A percentile compares a stretch with the other conserved stretches of the same genome.
Evolutionary conservation across 2,113 vertebrate genomes (phyloP).

Genomic region (Panthera leo): DNA sequence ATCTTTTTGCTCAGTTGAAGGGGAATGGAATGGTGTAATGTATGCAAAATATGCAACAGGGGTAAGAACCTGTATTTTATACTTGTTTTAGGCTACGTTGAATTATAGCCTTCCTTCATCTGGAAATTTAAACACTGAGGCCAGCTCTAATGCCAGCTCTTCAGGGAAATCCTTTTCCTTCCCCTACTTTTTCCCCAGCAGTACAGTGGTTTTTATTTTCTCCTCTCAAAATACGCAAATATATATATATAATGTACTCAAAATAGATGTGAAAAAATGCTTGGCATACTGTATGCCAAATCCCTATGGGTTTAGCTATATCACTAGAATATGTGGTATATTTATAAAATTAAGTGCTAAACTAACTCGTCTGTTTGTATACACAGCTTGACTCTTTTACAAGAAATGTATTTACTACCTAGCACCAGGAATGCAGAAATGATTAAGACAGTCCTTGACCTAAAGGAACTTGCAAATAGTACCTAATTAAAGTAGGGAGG

Average conservation of each 20-base stretch:
- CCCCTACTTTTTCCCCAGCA: not conserved
- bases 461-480: not conserved
- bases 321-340: not conserved
- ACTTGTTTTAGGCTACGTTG: not conserved
- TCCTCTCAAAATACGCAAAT: not conserved
- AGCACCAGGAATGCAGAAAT: not conserved
- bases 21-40: conserved; percentile 99
- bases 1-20: conserved; percentile 96
- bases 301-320: not conserved
- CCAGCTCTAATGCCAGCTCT: not conserved
- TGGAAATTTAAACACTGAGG: not conserved
- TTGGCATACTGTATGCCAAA: not conserved
- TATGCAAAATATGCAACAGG: conserved; percentile 94
- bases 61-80: conserved; percentile 85
- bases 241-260: too few species aligned
- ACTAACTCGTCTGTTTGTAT: not conserved
- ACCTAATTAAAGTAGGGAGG: not conserved
- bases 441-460: not conserved
- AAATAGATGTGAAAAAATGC: not conserved
- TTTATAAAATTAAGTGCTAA: conserved; percentile 30
- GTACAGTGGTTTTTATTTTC: not conserved
- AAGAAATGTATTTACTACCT: not conserved
- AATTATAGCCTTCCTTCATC: not conserved
- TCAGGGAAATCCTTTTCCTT: not conserved
- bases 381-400: not conserved